phyloP scores from a whole-genome alignment of 2,797 vertebrate genomes.

The Poecile montanus region DNA sequence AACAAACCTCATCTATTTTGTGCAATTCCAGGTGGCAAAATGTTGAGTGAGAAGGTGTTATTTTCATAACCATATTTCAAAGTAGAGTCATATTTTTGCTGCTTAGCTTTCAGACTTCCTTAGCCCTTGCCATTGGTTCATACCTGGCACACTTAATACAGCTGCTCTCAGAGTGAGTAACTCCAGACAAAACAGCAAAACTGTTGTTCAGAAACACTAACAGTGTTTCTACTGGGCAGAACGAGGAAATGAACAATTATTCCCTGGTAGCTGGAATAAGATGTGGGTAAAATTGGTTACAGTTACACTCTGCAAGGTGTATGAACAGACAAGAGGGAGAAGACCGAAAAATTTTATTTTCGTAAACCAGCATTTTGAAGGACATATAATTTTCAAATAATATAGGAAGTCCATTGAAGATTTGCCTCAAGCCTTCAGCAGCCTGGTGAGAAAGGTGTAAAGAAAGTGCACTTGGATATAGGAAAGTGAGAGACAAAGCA shows the following conservation, averaged over 20 bases:
- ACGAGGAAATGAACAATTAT: not conserved
- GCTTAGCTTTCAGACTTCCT: not conserved
- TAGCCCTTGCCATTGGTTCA: not conserved
- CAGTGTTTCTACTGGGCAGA: not conserved
- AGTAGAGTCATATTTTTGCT: not conserved
- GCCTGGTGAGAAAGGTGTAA: not conserved
- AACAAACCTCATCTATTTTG: not conserved
- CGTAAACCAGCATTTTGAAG: not conserved
- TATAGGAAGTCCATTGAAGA: not conserved
- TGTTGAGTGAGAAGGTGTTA: accelerated
- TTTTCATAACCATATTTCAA: not conserved
- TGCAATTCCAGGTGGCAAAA: not conserved
- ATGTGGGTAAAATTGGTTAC: not conserved
- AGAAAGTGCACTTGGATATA: not conserved
- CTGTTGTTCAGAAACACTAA: not conserved
- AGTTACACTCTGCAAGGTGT: not conserved
- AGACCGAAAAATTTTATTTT: not conserved
- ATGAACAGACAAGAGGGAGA: not conserved
- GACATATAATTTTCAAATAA: not conserved
- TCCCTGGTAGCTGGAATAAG: not conserved
- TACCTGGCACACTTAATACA: not conserved
- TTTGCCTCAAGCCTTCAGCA: not conserved
- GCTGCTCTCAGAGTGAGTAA: not conserved
- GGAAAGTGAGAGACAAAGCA: not conserved
- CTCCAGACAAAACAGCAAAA: not conserved